Evolutionary conservation across 2,797 vertebrate genomes (phyloP), one percentile per base, ranked within the genome.

Genomic region (Leptoclinus maculatus): DNA sequence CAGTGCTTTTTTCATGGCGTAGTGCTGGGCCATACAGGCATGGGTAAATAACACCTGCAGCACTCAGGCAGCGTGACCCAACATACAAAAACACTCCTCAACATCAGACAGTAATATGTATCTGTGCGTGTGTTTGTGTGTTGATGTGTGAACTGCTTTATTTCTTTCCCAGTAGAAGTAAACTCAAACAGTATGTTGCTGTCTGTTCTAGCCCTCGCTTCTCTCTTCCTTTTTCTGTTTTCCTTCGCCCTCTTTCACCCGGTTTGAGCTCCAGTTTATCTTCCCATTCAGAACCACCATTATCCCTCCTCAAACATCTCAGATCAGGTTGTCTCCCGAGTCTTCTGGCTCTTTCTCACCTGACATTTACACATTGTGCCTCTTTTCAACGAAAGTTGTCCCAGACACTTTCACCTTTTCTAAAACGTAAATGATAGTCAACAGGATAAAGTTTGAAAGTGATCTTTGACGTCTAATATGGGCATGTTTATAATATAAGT

Each of bases 41-140:
- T 66, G 57, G 65, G 74, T 90, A 92, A 93, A 93, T 88, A 91
- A 86, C 85, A 91, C 83, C 88, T 89, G 87, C 89, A 88, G 79
- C 83, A 84, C 82, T 82, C 89, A 82, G 82, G 77, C 82, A 78
- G 68, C 25, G 2, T 74, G 81, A 90, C 66, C 80, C 76, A 74
- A 79, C 78, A 78, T 82, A 64, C 82, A 92, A 88, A 92, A 88
- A 84, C 83, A 82, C 84, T 71, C 73, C 34, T 62, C 71, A 75
- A 39, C 78, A 85, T 89, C 69, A 85, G 57, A 87, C 71, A 65
- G 76, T 16, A 60, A 59, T 49, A 9, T 63, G 41, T 43, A n/a
- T 19, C 12, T 57, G 34, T 69, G 29, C 51, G 72, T 27, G 49
- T 51, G 66, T 53, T 41, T 66, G 74, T 32, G 43, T 51, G 66